These are phyloP conservation scores for Macroglossus sobrinus DNA, from an alignment of 2,113 vertebrate species.

Conservation along the genomic window DNA sequence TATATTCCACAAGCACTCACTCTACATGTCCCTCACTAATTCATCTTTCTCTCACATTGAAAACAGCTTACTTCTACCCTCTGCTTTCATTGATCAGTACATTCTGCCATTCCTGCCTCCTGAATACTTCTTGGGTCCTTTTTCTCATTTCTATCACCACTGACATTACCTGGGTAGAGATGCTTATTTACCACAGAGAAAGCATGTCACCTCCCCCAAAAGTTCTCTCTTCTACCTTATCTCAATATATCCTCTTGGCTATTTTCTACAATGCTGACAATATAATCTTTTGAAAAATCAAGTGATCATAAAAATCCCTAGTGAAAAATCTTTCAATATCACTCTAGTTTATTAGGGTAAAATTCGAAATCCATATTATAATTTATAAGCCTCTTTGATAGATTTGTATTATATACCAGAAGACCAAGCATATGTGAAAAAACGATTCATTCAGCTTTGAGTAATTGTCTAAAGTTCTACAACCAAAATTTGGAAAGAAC, in stretches of 20 bases:
- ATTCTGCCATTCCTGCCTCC: neutral
- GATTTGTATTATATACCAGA: neutral
- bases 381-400: neutral
- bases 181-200: neutral
- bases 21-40: neutral
- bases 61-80: neutral
- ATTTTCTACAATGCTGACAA: neutral
- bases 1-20: neutral
- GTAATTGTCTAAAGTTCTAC: neutral
- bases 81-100: neutral
- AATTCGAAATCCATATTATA: neutral
- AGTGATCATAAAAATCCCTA: neutral
- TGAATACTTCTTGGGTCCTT: neutral
- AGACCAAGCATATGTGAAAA: neutral
- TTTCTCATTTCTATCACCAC: neutral
- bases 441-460: neutral
- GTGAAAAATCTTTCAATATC: conserved; percentile 13
- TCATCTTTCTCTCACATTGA: neutral
- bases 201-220: neutral
- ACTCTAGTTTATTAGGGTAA: neutral
- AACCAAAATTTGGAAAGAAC: neutral
- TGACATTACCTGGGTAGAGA: neutral
- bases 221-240: neutral
- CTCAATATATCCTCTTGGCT: neutral
- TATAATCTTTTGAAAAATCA: conserved; percentile 19